phyloP scores from a whole-genome alignment of 2,797 vertebrate genomes.

The Crocidura indochinensis region DNA sequence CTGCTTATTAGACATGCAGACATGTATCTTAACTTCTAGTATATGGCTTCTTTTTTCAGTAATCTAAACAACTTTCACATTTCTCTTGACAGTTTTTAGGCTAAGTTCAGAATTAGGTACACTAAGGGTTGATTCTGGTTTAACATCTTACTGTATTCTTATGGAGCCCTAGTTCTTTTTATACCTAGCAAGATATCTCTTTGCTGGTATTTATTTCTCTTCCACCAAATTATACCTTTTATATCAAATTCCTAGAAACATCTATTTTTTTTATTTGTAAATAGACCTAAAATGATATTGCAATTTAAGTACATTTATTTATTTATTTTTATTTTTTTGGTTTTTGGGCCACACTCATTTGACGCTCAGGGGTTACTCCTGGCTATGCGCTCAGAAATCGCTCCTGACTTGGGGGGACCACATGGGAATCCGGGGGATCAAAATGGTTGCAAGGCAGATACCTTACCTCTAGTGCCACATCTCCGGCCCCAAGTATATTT shows the following conservation, averaged over 20 bases:
- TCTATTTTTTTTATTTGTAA: slow-evolving; percentile 7
- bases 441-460: no score
- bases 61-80: background rate
- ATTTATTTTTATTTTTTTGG: no score
- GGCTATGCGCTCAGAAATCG: no score
- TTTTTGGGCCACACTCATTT: no score
- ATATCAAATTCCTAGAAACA: background rate
- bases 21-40: background rate
- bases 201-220: background rate
- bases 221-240: background rate
- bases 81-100: slow-evolving; percentile 8
- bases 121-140: background rate
- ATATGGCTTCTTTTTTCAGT: background rate
- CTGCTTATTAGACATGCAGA: no score
- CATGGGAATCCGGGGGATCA: no score
- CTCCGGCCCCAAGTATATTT: slow-evolving; percentile 4
- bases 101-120: background rate
- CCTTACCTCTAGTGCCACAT: no score
- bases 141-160: background rate
- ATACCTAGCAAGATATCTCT: background rate
- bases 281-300: background rate
- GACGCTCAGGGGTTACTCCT: no score
- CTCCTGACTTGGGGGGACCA: no score
- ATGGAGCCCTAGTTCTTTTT: background rate
- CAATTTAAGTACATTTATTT: background rate